A percentile compares a stretch with the other conserved stretches of the same genome.
These are phyloP conservation scores for Craniophora ligustri DNA, from an alignment of 2,888 invertebrate genomes.

Conservation along the genomic window DNA sequence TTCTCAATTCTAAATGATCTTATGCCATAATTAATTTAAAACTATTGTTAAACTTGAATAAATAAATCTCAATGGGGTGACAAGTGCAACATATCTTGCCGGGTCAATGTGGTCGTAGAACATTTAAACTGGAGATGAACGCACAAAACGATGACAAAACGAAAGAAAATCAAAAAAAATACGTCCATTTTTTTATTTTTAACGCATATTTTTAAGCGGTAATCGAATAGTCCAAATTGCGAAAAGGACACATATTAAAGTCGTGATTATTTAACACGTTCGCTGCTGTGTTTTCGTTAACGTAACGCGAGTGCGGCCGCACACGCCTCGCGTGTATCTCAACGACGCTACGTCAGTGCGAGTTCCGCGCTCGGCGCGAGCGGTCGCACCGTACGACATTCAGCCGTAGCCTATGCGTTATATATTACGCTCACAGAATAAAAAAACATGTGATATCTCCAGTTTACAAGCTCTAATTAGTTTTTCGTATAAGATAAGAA, in stretches of 20 bases:
- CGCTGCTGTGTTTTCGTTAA: too few relatives aligned
- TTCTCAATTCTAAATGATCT: slow-evolving; percentile 1
- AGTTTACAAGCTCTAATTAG: slow-evolving; percentile 4
- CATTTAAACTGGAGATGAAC: neutral
- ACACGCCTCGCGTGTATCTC: too few relatives aligned
- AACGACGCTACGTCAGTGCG: too few relatives aligned
- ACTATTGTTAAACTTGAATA: slow-evolving; percentile 4
- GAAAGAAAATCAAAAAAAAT: neutral
- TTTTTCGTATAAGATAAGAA: slow-evolving; percentile 5
- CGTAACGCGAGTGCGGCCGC: too few relatives aligned
- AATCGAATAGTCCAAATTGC: too few relatives aligned
- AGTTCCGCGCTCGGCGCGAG: too few relatives aligned
- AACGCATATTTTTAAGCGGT: neutral
- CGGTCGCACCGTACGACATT: too few relatives aligned
- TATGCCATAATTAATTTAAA: neutral
- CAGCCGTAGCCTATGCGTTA: too few relatives aligned
- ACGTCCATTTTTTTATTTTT: neutral
- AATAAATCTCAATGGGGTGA: slow-evolving; percentile 13
- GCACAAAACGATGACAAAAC: neutral
- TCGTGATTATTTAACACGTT: too few relatives aligned
- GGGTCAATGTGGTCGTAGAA: slow-evolving; percentile 1
- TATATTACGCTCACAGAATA: too few relatives aligned
- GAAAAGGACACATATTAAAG: too few relatives aligned
- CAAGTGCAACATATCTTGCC: slow-evolving; percentile 12
- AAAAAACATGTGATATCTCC: slow-evolving; percentile 10